These are phyloP conservation scores for Lordiphosa clarofinis DNA, from an alignment of 1,140 invertebrate species.

Conservation along the genomic window DNA sequence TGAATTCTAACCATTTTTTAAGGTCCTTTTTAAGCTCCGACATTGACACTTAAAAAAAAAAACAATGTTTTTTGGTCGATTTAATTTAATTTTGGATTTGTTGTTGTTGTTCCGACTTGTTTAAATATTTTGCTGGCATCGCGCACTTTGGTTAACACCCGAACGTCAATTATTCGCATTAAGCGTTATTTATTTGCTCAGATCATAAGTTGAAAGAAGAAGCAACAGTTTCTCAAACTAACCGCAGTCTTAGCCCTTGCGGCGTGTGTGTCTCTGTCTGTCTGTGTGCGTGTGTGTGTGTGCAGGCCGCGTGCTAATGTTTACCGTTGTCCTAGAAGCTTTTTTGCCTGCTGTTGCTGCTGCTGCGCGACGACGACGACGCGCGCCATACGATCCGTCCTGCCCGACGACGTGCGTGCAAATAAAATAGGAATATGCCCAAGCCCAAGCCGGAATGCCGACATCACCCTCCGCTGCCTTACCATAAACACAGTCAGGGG, in stretches of 20 bases:
- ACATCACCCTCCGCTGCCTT: neutral
- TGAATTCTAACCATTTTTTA: too few relatives aligned
- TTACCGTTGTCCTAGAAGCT: conserved; percentile 17
- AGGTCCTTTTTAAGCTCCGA: too few relatives aligned
- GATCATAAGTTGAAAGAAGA: conserved; percentile 6
- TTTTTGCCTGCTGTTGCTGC: conserved; percentile 12
- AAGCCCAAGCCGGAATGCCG: conserved; percentile 31
- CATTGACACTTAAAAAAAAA: too few relatives aligned
- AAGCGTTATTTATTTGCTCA: conserved; percentile 14
- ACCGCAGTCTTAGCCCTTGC: conserved; percentile 3
- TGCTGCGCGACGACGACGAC: conserved; percentile 14
- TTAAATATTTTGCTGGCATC: conserved; percentile 41
- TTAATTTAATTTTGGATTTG: neutral
- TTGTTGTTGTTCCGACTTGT: conserved; percentile 18
- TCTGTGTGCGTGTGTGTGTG: conserved; percentile 10
- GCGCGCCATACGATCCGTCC: conserved; percentile 60
- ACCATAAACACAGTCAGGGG: too few relatives aligned
- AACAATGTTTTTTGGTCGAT: conserved; percentile 5
- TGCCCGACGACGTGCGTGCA: conserved; percentile 72
- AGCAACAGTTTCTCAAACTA: conserved; percentile 18
- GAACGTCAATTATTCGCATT: conserved; percentile 30
- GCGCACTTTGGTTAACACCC: conserved; percentile 58
- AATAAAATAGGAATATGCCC: conserved; percentile 33
- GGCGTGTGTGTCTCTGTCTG: conserved; percentile 1
- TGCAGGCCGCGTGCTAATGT: conserved; percentile 24